phyloP scores from a whole-genome alignment of 2,888 invertebrate genomes.

The Meteorus colon region DNA sequence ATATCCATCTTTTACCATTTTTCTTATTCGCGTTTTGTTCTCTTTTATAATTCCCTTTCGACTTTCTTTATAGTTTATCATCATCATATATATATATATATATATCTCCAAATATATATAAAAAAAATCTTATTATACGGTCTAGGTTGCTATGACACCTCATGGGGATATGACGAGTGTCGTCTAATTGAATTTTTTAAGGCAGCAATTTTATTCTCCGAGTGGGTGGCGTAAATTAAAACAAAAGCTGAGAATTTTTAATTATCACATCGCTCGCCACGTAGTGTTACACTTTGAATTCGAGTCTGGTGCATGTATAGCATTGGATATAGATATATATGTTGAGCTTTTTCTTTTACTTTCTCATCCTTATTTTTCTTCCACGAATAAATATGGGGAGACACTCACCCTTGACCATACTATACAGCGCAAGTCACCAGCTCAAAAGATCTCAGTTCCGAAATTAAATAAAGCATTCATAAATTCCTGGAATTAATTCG shows the following conservation, averaged over 20 bases:
- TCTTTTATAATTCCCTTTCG: background rate
- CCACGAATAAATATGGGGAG: conserved; percentile 25
- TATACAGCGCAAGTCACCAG: background rate
- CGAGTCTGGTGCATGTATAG: conserved; percentile 27
- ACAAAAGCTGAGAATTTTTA: conserved; percentile 58
- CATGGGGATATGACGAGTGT: conserved; percentile 23
- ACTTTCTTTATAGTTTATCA: background rate
- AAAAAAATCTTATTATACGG: background rate
- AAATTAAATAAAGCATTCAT: conserved; percentile 65
- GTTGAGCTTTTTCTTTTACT: conserved; percentile 18
- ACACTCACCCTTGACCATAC: conserved; percentile 16
- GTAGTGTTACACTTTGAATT: conserved; percentile 47
- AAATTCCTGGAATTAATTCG: conserved; percentile 54
- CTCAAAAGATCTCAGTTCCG: conserved; percentile 50
- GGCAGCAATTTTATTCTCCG: conserved; percentile 53
- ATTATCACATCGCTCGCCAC: conserved; percentile 56
- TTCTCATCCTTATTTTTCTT: background rate
- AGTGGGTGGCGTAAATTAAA: conserved; percentile 50
- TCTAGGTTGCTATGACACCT: conserved; percentile 9
- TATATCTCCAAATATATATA: background rate
- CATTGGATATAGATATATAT: background rate
- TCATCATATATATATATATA: background rate
- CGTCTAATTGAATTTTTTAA: conserved; percentile 59
- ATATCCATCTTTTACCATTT: conserved; percentile 47
- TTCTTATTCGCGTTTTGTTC: conserved; percentile 55